These are phyloP conservation scores for Leptinotarsa lineolata DNA, from an alignment of 1,140 invertebrate species.

Conservation along the genomic window DNA sequence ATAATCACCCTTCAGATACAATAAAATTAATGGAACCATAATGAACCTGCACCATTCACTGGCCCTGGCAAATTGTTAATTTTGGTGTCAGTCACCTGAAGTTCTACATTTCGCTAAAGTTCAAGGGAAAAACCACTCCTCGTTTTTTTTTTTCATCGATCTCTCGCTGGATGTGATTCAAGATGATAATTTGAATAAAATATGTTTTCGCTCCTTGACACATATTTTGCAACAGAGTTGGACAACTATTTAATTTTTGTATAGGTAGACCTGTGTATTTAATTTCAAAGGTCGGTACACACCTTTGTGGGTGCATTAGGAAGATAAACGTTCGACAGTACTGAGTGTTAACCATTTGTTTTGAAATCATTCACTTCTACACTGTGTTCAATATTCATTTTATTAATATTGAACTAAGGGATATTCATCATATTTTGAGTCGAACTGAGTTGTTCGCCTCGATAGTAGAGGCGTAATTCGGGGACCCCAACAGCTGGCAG, in stretches of 20 bases:
- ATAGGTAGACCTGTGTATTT: neutral
- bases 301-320: neutral
- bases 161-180: neutral
- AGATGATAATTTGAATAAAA: conserved; percentile 10
- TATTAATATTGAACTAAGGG: too few relatives aligned
- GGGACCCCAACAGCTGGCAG: too few relatives aligned
- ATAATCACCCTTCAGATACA: neutral
- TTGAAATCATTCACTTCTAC: too few relatives aligned
- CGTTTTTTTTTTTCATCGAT: neutral
- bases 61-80: conserved; percentile 34
- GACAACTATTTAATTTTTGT: neutral
- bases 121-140: conserved; percentile 30
- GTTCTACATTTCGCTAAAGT: conserved; percentile 30
- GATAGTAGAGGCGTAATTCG: too few relatives aligned
- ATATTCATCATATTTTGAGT: too few relatives aligned
- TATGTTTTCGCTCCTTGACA: neutral
- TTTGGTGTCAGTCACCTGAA: conserved; percentile 35
- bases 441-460: too few relatives aligned
- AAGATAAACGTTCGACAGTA: neutral
- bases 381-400: too few relatives aligned
- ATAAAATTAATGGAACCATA: neutral
- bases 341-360: neutral
- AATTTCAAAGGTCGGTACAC: neutral
- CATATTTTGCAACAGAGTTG: neutral
- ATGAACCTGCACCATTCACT: conserved; percentile 28